Evolutionary conservation across 1,140 invertebrate species (phyloP).

Genomic region (Adoxophyes honmai): DNA sequence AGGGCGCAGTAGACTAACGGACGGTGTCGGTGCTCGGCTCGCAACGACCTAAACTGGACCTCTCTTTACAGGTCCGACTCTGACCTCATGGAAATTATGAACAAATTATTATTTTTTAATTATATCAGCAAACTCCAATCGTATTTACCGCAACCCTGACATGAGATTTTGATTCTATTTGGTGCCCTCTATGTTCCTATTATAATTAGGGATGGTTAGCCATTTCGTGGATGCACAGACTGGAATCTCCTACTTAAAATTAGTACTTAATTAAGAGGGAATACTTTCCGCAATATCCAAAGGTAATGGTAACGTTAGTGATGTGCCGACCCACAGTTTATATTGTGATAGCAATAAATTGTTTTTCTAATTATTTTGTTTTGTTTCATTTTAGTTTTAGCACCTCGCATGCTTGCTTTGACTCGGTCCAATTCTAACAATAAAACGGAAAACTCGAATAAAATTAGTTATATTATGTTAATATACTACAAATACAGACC

Average conservation of each 20-base stretch:
- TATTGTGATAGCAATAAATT: constrained; percentile 64
- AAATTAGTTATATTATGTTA: too few species aligned
- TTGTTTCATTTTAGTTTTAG: constrained; percentile 67
- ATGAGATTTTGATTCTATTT: constrained; percentile 45
- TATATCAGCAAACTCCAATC: constrained; percentile 24
- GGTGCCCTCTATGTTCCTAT: constrained; percentile 55
- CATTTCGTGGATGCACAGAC: constrained; percentile 18
- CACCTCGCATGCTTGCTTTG: constrained; percentile 40
- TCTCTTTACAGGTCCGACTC: constrained; percentile 66
- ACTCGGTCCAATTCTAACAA: too few species aligned
- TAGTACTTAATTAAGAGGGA: constrained; percentile 69
- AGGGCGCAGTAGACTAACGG: constrained; percentile 28
- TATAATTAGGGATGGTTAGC: constrained; percentile 25
- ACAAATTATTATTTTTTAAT: constrained; percentile 44
- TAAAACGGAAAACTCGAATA: too few species aligned
- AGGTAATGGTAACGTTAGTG: constrained; percentile 45
- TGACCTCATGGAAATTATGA: constrained; percentile 55
- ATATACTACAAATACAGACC: too few species aligned
- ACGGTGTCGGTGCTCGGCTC: constrained; percentile 39
- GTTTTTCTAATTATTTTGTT: constrained; percentile 58
- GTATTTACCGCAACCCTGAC: constrained; percentile 31
- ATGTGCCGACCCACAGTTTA: constrained; percentile 43
- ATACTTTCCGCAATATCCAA: constrained; percentile 42
- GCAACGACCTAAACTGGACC: constrained; percentile 26
- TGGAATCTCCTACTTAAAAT: constrained; percentile 68